Conservation (phyloP, 2,113 vertebrate genomes). For the Pygoscelis antarcticus region DNA sequence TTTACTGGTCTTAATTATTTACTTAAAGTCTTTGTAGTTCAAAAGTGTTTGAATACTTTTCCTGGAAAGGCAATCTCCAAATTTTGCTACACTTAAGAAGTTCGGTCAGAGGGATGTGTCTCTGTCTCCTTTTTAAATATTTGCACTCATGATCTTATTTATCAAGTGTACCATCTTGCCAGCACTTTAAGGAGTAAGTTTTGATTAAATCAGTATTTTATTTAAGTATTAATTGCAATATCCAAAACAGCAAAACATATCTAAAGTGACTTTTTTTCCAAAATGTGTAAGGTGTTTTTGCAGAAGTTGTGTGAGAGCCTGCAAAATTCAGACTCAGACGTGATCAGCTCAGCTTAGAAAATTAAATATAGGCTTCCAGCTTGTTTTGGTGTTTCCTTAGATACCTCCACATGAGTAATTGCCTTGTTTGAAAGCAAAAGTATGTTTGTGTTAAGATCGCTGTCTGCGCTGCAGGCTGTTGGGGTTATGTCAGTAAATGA, state of each 20-base stretch:
- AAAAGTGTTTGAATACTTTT: not conserved
- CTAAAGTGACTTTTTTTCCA: not conserved
- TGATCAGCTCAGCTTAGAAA: not conserved
- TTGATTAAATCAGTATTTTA: not conserved
- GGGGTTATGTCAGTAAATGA: not conserved
- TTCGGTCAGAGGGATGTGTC: not conserved
- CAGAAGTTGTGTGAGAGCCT: not conserved
- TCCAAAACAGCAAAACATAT: not conserved
- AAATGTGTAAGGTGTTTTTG: not conserved
- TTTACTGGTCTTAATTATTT: conserved; percentile 31
- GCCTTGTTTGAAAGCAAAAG: not conserved
- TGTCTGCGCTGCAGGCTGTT: not conserved
- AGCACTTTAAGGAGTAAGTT: not conserved
- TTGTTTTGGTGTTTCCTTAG: not conserved
- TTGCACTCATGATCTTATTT: not conserved
- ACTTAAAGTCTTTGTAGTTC: not conserved
- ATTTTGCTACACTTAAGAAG: not conserved
- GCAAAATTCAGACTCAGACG: not conserved
- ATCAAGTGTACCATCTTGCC: not conserved
- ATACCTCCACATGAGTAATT: not conserved
- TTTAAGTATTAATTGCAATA: not conserved
- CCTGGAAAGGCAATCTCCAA: not conserved
- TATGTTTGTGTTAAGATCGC: not conserved
- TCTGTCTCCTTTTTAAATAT: not conserved
- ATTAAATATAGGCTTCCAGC: not conserved